Conservation (phyloP, 2,888 invertebrate genomes). For the Dyspetes luteomarginatus region DNA sequence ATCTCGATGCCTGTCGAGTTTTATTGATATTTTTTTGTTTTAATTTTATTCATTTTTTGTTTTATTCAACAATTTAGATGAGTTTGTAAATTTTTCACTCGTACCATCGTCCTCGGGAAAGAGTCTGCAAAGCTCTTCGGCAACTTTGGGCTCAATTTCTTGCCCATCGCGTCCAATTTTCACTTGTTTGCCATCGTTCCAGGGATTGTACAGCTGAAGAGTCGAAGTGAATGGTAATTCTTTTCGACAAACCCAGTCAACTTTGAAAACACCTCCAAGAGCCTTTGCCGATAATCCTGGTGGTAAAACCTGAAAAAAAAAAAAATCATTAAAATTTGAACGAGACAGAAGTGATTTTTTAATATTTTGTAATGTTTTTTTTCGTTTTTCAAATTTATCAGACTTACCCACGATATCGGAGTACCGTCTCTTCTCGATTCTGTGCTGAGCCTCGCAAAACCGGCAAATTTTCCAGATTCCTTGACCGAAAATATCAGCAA, state of each 20-base stretch:
- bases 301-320: constrained; percentile 87
- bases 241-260: constrained; percentile 98
- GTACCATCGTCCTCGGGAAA: constrained; percentile 95
- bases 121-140: constrained; percentile 95
- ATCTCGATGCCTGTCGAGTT: constrained; percentile 88
- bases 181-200: constrained; percentile 99
- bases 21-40: background rate
- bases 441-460: constrained; percentile 95
- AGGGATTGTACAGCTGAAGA: constrained; percentile 96
- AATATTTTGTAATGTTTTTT: background rate
- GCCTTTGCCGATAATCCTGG: constrained; percentile 96
- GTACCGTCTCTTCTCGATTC: constrained; percentile 96
- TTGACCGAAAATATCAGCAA: constrained; percentile 98
- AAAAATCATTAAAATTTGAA: background rate
- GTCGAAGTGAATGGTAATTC: constrained; percentile 97
- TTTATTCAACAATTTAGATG: background rate
- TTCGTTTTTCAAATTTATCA: background rate
- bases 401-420: constrained; percentile 93
- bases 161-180: constrained; percentile 99
- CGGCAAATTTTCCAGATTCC: constrained; percentile 97
- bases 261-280: constrained; percentile 97
- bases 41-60: constrained; percentile 2
- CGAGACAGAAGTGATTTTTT: no score
- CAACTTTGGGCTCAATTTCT: constrained; percentile 98
- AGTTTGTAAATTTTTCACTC: background rate